These are phyloP conservation scores for Pterophyllum scalare DNA, from an alignment of 2,113 vertebrate species.

Conservation along the genomic window DNA sequence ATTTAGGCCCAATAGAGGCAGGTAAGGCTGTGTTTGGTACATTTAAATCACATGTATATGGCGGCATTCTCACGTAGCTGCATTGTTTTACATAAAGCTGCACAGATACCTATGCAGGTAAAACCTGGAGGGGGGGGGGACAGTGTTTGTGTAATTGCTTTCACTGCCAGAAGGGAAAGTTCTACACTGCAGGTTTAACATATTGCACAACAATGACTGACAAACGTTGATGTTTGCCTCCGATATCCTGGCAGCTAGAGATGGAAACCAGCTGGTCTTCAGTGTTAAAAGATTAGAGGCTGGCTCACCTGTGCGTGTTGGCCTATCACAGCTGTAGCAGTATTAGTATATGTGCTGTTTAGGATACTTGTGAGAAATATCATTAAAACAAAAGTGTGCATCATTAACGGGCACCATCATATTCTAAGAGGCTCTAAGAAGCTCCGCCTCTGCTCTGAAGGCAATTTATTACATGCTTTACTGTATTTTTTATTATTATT, in stretches of 20 bases:
- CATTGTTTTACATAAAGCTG: background rate
- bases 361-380: background rate
- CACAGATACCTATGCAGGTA: background rate
- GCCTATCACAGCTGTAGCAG: background rate
- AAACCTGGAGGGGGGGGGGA: background rate
- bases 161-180: background rate
- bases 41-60: background rate
- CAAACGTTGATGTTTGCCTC: background rate
- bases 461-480: background rate
- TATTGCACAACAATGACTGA: background rate
- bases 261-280: background rate
- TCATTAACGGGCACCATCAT: too few relatives aligned
- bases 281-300: background rate
- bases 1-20: background rate
- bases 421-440: too few relatives aligned
- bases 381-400: background rate
- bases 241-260: background rate
- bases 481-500: background rate
- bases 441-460: background rate
- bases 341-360: rapidly evolving
- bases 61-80: rapidly evolving
- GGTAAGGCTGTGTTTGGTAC: background rate
- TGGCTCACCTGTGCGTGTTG: background rate
- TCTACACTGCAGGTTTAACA: background rate
- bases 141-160: background rate